phyloP scores from a whole-genome alignment of 2,113 vertebrate species.

The Myxocyprinus asiaticus region DNA sequence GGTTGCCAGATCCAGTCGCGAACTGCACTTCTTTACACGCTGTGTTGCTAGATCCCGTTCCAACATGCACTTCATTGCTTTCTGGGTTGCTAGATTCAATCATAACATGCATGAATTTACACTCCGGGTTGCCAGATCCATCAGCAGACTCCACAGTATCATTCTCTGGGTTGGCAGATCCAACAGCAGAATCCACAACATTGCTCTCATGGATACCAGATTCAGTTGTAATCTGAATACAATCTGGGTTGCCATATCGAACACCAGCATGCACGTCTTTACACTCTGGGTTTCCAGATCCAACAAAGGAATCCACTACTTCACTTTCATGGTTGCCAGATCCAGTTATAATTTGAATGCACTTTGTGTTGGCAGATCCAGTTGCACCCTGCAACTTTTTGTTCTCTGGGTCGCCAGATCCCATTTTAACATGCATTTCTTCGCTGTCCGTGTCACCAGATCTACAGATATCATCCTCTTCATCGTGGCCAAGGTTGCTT shows the following conservation, averaged over 20 bases:
- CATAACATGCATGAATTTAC: too few relatives aligned
- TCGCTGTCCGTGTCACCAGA: background rate
- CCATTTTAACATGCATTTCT: too few relatives aligned
- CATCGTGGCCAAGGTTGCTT: background rate
- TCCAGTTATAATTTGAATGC: background rate
- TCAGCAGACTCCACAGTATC: background rate
- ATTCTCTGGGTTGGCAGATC: background rate
- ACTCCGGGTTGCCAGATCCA: background rate
- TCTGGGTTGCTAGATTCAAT: too few relatives aligned
- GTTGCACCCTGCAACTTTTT: too few relatives aligned
- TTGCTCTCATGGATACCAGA: background rate
- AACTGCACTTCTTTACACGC: too few relatives aligned
- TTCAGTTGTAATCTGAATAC: background rate
- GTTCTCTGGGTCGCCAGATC: too few relatives aligned
- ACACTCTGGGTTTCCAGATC: too few relatives aligned
- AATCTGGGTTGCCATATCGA: background rate
- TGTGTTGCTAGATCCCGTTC: too few relatives aligned
- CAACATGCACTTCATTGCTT: too few relatives aligned
- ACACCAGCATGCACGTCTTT: too few relatives aligned
- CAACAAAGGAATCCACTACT: too few relatives aligned
- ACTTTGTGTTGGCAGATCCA: too few relatives aligned
- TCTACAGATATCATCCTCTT: background rate
- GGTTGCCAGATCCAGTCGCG: background rate
- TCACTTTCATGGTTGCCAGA: background rate
- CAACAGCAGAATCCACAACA: background rate